A percentile compares a stretch with the other conserved stretches of the same genome.
Conservation (phyloP, 2,113 vertebrate genomes). For the Pandion haliaetus region DNA sequence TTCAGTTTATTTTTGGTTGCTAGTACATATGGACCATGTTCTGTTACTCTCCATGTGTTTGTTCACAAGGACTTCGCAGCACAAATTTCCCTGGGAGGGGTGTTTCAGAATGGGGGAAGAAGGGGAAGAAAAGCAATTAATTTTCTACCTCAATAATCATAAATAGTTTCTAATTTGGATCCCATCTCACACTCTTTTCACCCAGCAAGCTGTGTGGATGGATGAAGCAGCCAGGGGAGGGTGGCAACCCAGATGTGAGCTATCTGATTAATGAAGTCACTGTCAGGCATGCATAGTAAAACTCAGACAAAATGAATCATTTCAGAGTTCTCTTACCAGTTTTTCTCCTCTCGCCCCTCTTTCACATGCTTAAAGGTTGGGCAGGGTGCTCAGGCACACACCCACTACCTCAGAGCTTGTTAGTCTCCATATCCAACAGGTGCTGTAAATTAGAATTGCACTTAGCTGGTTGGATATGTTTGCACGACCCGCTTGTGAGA, state of each 20-base stretch:
- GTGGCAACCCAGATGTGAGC: slow-evolving; percentile 10
- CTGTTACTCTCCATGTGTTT: slow-evolving; percentile 72
- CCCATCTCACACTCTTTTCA: not conserved
- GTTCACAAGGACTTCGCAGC: slow-evolving; percentile 61
- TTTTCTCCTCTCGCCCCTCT: not conserved
- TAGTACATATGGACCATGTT: slow-evolving; percentile 73
- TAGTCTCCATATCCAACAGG: not conserved
- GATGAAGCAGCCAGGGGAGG: not conserved
- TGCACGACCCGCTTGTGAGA: not conserved
- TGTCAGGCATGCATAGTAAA: slow-evolving; percentile 29
- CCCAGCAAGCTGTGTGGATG: not conserved
- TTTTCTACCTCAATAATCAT: slow-evolving; percentile 19
- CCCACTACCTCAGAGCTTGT: not conserved
- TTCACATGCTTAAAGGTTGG: not conserved
- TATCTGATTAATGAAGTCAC: slow-evolving; percentile 13
- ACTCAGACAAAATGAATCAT: slow-evolving; percentile 41
- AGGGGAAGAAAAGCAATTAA: slow-evolving; percentile 21
- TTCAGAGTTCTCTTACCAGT: not conserved
- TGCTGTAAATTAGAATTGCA: not conserved
- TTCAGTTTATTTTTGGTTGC: slow-evolving; percentile 71
- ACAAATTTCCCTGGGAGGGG: not conserved
- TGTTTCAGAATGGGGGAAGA: not conserved
- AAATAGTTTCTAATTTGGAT: slow-evolving; percentile 22
- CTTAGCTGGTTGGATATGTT: not conserved
- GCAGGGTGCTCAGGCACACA: not conserved